Conservation (phyloP, 2,113 vertebrate species). For the Xenopus tropicalis region UCB_Xtro_10.0 CM004446.2:57189501-57190000, state of each 20-base stretch:
- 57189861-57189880: no score
- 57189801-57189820: background rate
- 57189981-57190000: no score
- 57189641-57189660: constrained; percentile 36
- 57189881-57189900: no score
- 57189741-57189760: constrained; percentile 4
- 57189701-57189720: background rate
- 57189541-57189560: constrained; percentile 22
- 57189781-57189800: background rate
- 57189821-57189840: background rate
- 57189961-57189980: no score
- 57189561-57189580: constrained; percentile 29
- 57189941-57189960: no score
- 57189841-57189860: no score
- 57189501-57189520: no score
- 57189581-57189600: constrained; percentile 31
- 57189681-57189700: constrained; percentile 21
- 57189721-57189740: constrained; percentile 14
- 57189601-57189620: constrained; percentile 18
- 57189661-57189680: constrained; percentile 19
- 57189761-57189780: background rate
- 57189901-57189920: no score
- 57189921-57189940: no score
- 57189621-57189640: constrained; percentile 33
- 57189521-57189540: no score